Conservation (phyloP, 2,113 vertebrate species). For the Ifrita kowaldi region DNA sequence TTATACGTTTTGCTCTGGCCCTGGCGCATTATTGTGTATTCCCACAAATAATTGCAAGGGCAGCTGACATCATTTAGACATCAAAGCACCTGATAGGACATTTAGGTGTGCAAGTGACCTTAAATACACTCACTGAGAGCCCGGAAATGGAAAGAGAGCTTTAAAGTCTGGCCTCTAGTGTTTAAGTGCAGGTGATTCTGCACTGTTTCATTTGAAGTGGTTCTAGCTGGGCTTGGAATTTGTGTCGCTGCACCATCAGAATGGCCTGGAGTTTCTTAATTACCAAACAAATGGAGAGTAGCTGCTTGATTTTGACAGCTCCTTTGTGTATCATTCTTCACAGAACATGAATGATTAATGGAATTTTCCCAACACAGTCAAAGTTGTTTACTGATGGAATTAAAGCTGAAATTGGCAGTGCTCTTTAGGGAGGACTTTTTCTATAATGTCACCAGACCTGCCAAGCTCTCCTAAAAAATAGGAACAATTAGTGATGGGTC, state of each 20-base stretch:
- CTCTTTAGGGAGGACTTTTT: constrained; percentile 72
- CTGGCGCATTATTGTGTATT: not conserved
- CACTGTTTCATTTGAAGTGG: not conserved
- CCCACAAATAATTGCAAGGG: not conserved
- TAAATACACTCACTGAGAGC: not conserved
- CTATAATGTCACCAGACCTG: constrained; percentile 67
- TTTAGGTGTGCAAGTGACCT: constrained; percentile 4
- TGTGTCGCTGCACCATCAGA: constrained; percentile 47
- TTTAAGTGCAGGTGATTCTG: constrained; percentile 34
- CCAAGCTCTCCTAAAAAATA: constrained; percentile 72
- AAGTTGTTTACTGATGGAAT: constrained; percentile 80
- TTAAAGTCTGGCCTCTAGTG: not conserved
- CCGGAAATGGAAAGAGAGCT: not conserved
- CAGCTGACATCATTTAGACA: not conserved
- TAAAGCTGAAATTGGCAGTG: constrained; percentile 76
- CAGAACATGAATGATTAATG: constrained; percentile 82
- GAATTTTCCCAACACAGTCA: constrained; percentile 78
- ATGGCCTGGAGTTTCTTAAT: constrained; percentile 75
- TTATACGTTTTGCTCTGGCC: not conserved
- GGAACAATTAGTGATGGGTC: constrained; percentile 63
- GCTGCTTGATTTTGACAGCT: constrained; percentile 71
- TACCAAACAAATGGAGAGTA: constrained; percentile 77
- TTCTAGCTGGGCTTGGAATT: constrained; percentile 58
- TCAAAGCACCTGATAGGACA: not conserved
- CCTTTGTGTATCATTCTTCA: constrained; percentile 76